A percentile compares a stretch with the other conserved stretches of the same genome.
These are phyloP conservation scores for Invenusta paracnida DNA, from an alignment of 2,888 invertebrate species.

Conservation along the genomic window DNA sequence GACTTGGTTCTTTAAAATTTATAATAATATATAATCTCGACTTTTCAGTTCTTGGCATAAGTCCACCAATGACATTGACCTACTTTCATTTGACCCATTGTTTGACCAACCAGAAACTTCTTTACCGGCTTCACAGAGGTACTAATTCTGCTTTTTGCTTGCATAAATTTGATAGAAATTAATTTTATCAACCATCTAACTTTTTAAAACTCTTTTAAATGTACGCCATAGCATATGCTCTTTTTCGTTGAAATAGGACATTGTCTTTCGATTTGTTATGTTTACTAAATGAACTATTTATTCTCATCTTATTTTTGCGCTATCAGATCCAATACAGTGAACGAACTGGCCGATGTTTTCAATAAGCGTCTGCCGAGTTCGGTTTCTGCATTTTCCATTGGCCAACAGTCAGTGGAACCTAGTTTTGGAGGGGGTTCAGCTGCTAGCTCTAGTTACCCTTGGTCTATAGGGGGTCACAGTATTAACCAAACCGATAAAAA, in stretches of 20 bases:
- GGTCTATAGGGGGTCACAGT: not conserved
- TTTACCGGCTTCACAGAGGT: not conserved
- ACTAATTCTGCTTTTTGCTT: not conserved
- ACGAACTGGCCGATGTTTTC: not conserved
- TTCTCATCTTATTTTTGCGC: not conserved
- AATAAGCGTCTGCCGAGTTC: not conserved
- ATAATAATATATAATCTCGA: not conserved
- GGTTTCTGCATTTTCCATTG: not conserved
- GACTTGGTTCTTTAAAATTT: not conserved
- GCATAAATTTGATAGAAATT: too few relatives aligned
- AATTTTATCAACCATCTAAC: too few relatives aligned
- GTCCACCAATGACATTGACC: slow-evolving; percentile 6
- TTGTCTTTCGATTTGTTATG: not conserved
- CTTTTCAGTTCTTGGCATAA: slow-evolving; percentile 22
- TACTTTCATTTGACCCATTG: slow-evolving; percentile 3
- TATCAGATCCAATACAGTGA: not conserved
- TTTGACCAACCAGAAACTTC: not conserved
- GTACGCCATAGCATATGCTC: too few relatives aligned
- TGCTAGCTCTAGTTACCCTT: too few relatives aligned
- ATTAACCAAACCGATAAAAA: not conserved
- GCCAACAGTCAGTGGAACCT: not conserved
- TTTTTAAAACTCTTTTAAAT: too few relatives aligned
- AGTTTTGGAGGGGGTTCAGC: too few relatives aligned
- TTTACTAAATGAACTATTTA: not conserved
- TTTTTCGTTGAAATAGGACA: not conserved